phyloP scores from a whole-genome alignment of 2,797 vertebrate genomes.

The Acropternis orthonyx region DNA sequence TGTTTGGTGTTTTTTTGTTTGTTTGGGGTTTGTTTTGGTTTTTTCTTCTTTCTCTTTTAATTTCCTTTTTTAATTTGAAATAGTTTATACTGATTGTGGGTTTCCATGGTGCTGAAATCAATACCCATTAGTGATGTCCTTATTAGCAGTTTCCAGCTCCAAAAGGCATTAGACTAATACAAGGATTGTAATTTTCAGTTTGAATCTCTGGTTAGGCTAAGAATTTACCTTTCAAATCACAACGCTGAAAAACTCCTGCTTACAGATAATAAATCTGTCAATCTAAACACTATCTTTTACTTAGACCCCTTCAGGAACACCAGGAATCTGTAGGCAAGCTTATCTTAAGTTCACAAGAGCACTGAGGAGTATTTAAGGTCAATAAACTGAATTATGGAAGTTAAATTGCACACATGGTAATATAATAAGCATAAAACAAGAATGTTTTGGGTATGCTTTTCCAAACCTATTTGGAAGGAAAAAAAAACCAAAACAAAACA shows the following conservation, averaged over 20 bases:
- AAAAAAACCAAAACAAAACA: background rate
- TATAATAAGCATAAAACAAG: background rate
- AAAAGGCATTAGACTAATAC: background rate
- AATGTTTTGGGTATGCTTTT: background rate
- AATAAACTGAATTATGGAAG: background rate
- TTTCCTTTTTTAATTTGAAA: background rate
- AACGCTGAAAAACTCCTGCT: background rate
- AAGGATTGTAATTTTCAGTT: background rate
- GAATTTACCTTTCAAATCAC: constrained; percentile 32
- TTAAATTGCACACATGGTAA: background rate
- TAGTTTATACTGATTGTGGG: background rate
- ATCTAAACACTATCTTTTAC: background rate
- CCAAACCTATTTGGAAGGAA: background rate
- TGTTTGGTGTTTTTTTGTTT: background rate
- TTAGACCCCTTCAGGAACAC: background rate
- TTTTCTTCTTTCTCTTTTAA: accelerated
- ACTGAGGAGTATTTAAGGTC: background rate
- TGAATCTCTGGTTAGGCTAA: background rate
- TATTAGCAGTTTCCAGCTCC: background rate
- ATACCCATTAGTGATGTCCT: background rate
- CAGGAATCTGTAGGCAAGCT: background rate
- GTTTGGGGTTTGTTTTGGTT: background rate
- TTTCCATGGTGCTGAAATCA: background rate
- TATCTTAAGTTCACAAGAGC: background rate
- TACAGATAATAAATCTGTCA: background rate